These are phyloP conservation scores for Trichonephila clavata DNA, from an alignment of 1,140 invertebrate species.

Conservation along the genomic window DNA sequence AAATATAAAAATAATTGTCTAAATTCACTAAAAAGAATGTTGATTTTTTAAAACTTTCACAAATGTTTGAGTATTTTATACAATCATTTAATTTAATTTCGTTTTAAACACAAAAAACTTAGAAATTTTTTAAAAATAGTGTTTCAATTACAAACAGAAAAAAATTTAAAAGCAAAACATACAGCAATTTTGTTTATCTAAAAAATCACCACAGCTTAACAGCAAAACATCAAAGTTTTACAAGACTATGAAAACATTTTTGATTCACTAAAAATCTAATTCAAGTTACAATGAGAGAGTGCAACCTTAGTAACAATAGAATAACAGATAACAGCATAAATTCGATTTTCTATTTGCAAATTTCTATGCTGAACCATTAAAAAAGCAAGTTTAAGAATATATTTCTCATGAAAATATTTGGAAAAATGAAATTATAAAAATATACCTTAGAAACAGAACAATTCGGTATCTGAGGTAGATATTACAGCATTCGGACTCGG, in stretches of 20 bases:
- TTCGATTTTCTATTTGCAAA: no score
- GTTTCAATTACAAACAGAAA: no score
- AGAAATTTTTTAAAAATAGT: no score
- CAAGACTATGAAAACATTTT: background rate
- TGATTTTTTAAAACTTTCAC: no score
- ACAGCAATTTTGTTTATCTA: background rate
- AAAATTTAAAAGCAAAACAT: background rate
- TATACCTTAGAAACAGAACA: background rate
- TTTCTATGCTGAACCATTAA: no score
- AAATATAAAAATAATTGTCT: no score
- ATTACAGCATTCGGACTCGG: background rate
- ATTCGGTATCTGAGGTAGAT: conserved; percentile 20
- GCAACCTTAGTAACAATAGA: background rate
- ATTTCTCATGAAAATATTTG: background rate
- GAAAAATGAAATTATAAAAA: background rate
- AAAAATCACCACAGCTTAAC: background rate
- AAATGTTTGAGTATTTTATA: no score
- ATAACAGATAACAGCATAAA: no score
- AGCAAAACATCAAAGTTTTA: conserved; percentile 21
- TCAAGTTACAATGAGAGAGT: background rate
- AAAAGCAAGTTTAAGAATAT: background rate
- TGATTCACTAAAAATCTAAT: background rate
- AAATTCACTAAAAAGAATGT: no score
- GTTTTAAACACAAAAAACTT: no score
- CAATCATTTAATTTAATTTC: no score